Evolutionary conservation across 2,888 invertebrate genomes (phyloP), one percentile per base, ranked within the genome.

Genomic region (Hypomecis atomaria): DNA sequence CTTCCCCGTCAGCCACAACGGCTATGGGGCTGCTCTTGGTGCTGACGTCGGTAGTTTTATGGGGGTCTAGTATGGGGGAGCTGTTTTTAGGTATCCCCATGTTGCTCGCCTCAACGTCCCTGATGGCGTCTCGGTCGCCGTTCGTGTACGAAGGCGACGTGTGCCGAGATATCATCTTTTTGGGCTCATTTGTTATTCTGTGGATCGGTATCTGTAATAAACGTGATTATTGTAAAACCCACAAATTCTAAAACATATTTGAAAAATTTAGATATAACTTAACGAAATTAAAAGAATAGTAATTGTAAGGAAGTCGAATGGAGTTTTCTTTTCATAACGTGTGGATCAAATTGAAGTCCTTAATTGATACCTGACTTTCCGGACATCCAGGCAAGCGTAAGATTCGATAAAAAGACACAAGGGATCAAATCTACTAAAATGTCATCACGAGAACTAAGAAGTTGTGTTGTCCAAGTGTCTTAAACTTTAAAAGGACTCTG

Each of bases 1-100:
- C 96, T 83, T 96, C 97, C 23, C 95, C 96, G 66, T 96, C 96
- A 57, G 95, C 95, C 68, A 96, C 95, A 53, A 94, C 94, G 4
- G 94, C 94, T 78, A 94, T 93, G 50, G 94, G 93, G 77, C 94
- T 94, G 73, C 93, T 87, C 67, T 92, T 91, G 50, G 90, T 78
- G 79, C 86, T 89, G 76, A 86, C 87, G 67, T 90, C 90, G 61
- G 76, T 87, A 0, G 87, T 89, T 74, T 90, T 92, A 75, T 92
- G 88, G 62, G 92, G 88, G 74, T 92, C 92, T 59, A 92, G 78
- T 71, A 92, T 92, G 0, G 92, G 92, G 0, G 93, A 92, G 62
- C 92, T 92, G 74, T 92, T 92, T 74, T 87, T 90, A 8, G 92
- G 92, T 68, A 92, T 91, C 0, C 88, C 90, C 89, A 91, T 88